Base-by-base conservation (phyloP, 2,113 vertebrate genomes). In the Suncus etruscus region DNA sequence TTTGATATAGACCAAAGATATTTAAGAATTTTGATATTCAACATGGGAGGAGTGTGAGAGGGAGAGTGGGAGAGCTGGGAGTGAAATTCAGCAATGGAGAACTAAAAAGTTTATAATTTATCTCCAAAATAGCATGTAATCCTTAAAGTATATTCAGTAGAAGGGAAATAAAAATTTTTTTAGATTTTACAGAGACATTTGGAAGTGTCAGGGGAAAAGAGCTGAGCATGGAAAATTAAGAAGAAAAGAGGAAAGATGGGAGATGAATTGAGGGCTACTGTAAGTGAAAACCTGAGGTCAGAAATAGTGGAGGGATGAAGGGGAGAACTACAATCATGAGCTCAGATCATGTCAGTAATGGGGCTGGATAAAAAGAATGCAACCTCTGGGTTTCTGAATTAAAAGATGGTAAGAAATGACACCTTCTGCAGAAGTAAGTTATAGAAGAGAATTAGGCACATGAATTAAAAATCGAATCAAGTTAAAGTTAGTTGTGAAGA, bases 401-500 rank as follows among this genome's bases (percentile, higher is more conserved):
- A 50, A 70, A 70, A 79, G 51, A n/a, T 77, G 63, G 31, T 54
- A 81, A 85, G 69, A 39, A 3, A 69, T 84, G 82, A 74, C 9
- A 31, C 0, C 9, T 70, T 81, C 69, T 58, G 51, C 29, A 50
- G 58, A 72, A 82, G 70, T 6, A 75, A 50, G n/a, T 58, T 74
- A 54, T 10, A 58, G 86, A 74, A 3, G 58, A 90, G 25, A 90
- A 54, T 47, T 70, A 29, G 8, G 54, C 15, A 16, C 11, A 58
- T 14, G 15, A 58, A 58, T 58, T 22, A 88, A 31, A 58, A 88
- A 79, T 86, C 74, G 47, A 86, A 39, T 9, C 3, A 48, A 20
- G 81, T 81, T 81, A 87, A 89, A 83, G 14, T 83, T 86, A 91
- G 39, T 39, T 63, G 29, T 89, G 58, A 85, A 86, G 31, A 6